Evolutionary conservation across 2,888 invertebrate genomes (phyloP).

Genomic region (Limnephilus rhombicus): DNA sequence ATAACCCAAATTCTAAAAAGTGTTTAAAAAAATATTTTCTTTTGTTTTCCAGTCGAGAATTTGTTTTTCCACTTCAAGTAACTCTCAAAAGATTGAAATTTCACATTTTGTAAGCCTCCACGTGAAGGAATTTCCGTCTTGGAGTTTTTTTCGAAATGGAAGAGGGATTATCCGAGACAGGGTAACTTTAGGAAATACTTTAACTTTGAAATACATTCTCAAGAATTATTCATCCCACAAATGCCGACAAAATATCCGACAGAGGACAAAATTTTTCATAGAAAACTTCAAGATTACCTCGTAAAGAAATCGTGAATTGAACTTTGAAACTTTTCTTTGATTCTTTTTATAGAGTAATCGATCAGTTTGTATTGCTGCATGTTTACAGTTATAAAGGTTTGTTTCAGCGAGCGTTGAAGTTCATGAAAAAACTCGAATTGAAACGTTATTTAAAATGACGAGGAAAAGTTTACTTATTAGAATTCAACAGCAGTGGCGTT

Average conservation of each 20-base stretch:
- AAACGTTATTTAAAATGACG: too few species aligned
- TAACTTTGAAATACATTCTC: not conserved
- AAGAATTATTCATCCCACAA: not conserved
- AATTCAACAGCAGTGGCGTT: too few species aligned
- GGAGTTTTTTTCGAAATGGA: not conserved
- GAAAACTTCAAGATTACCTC: not conserved
- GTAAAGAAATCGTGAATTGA: not conserved
- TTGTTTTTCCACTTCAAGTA: not conserved
- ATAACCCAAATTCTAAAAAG: too few species aligned
- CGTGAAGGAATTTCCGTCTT: not conserved
- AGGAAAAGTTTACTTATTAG: too few species aligned
- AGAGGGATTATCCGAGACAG: not conserved
- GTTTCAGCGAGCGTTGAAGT: not conserved
- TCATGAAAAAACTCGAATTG: not conserved
- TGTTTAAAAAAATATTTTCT: not conserved
- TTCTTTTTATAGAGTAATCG: not conserved
- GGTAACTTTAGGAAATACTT: not conserved
- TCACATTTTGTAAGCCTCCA: too few species aligned
- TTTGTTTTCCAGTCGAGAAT: not conserved
- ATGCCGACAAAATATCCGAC: not conserved
- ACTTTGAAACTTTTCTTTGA: not conserved
- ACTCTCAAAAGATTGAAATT: not conserved
- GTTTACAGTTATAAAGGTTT: too few species aligned
- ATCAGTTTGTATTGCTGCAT: not conserved
- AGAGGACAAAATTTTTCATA: not conserved